These are phyloP conservation scores for Bruchidius siliquastri DNA, from an alignment of 2,888 invertebrate genomes.

Conservation along the genomic window DNA sequence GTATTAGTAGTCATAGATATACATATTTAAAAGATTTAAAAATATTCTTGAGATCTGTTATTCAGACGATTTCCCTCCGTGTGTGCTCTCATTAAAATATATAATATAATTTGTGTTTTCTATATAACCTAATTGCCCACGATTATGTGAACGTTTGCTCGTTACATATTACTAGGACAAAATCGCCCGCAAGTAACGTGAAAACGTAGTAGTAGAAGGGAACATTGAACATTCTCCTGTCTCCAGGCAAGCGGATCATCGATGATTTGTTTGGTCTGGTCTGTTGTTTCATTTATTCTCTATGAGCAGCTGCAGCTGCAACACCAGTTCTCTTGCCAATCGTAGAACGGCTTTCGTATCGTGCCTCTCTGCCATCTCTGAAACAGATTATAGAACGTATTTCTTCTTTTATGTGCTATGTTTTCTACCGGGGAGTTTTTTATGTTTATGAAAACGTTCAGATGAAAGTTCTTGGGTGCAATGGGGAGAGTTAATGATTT, in stretches of 20 bases:
- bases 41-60: background rate
- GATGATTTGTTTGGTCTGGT: background rate
- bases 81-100: background rate
- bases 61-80: background rate
- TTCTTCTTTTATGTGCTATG: too few relatives aligned
- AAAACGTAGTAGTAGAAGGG: too few relatives aligned
- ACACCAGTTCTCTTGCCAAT: constrained; percentile 79
- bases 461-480: too few relatives aligned
- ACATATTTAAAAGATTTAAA: background rate
- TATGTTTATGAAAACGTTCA: too few relatives aligned
- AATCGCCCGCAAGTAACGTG: too few relatives aligned
- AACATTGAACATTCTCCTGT: too few relatives aligned
- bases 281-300: constrained; percentile 71
- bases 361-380: constrained; percentile 97
- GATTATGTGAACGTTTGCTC: background rate
- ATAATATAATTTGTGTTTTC: background rate
- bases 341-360: constrained; percentile 77
- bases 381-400: constrained; percentile 39
- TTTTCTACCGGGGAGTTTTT: too few relatives aligned
- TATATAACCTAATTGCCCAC: background rate
- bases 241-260: too few relatives aligned
- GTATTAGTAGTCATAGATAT: too few relatives aligned
- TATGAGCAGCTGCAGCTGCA: constrained; percentile 85
- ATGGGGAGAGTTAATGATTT: too few relatives aligned
- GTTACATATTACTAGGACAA: too few relatives aligned